Conservation (phyloP, 2,888 invertebrate genomes). For the Nezara viridula region DNA sequence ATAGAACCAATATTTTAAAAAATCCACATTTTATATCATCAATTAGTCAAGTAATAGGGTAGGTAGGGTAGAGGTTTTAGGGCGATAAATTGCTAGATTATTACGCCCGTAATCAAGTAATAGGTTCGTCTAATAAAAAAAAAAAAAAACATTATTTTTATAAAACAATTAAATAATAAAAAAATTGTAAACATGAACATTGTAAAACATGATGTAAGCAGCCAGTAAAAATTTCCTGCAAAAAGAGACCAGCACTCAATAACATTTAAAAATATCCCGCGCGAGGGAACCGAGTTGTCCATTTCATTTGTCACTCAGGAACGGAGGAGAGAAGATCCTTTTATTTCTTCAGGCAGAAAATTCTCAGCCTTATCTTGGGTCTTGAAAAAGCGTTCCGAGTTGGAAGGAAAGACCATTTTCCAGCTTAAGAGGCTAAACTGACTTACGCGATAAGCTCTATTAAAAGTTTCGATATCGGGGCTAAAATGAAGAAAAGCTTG, state of each 20-base stretch:
- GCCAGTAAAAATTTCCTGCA: background rate
- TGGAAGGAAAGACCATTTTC: conserved; percentile 30
- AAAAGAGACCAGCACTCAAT: background rate
- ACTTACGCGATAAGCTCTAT: conserved; percentile 37
- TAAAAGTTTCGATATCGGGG: conserved; percentile 19
- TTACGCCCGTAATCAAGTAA: too few relatives aligned
- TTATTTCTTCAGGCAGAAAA: conserved; percentile 17
- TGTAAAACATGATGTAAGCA: background rate
- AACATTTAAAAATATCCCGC: background rate
- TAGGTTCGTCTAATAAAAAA: too few relatives aligned
- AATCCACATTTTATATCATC: too few relatives aligned
- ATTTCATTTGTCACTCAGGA: conserved; percentile 37
- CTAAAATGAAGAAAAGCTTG: conserved; percentile 10
- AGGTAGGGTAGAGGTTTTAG: too few relatives aligned
- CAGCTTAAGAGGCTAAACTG: conserved; percentile 36
- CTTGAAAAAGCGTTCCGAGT: conserved; percentile 16
- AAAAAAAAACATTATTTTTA: too few relatives aligned
- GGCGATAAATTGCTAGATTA: too few relatives aligned
- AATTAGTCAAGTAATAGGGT: too few relatives aligned
- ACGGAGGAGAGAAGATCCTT: background rate
- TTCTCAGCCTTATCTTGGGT: background rate
- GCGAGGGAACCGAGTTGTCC: background rate
- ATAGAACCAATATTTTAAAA: too few relatives aligned
- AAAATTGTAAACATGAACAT: too few relatives aligned
- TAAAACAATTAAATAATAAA: too few relatives aligned